phyloP scores from a whole-genome alignment of 2,797 vertebrate species.

The Holocentrus rufus region DNA sequence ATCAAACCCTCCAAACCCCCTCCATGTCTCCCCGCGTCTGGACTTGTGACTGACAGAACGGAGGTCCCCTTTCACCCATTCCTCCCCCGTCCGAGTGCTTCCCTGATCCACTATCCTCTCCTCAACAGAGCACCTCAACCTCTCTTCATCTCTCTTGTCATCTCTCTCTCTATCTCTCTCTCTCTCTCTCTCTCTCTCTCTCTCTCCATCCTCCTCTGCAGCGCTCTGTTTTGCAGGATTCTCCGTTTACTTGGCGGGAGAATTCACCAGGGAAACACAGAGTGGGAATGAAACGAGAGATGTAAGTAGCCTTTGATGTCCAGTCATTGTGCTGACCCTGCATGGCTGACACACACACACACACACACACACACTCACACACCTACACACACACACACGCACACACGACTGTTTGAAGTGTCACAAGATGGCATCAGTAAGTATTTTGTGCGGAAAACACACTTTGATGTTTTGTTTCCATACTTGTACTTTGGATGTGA shows the following conservation, averaged over 20 bases:
- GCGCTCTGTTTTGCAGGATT: slow-evolving; percentile 30
- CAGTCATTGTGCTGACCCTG: slow-evolving; percentile 68
- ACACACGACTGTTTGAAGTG: slow-evolving; percentile 43
- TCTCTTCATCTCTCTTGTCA: slow-evolving; percentile 40
- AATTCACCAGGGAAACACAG: slow-evolving; percentile 54
- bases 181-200: slow-evolving; percentile 22
- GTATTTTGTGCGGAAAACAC: slow-evolving; percentile 47
- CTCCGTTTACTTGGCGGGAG: slow-evolving; percentile 50
- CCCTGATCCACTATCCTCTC: slow-evolving; percentile 31
- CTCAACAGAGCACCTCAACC: slow-evolving; percentile 35
- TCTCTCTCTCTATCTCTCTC: slow-evolving; percentile 18
- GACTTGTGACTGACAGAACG: not conserved
- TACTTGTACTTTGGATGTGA: not conserved
- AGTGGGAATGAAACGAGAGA: slow-evolving; percentile 52
- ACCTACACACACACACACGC: slow-evolving; percentile 3
- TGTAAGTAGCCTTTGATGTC: slow-evolving; percentile 70
- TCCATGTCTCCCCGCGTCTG: not conserved
- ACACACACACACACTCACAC: slow-evolving; percentile 11
- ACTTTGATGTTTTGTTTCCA: slow-evolving; percentile 63
- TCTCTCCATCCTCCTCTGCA: slow-evolving; percentile 27
- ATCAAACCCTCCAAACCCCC: not conserved
- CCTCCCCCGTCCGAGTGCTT: slow-evolving; percentile 48
- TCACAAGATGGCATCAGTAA: slow-evolving; percentile 64
- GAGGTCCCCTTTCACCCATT: slow-evolving; percentile 15
- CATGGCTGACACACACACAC: slow-evolving; percentile 34